Percentiles rank a stretch among this genome's conserved stretches.
Conservation (phyloP, 1,140 invertebrate genomes). For the Coptotermes formosanus region DNA sequence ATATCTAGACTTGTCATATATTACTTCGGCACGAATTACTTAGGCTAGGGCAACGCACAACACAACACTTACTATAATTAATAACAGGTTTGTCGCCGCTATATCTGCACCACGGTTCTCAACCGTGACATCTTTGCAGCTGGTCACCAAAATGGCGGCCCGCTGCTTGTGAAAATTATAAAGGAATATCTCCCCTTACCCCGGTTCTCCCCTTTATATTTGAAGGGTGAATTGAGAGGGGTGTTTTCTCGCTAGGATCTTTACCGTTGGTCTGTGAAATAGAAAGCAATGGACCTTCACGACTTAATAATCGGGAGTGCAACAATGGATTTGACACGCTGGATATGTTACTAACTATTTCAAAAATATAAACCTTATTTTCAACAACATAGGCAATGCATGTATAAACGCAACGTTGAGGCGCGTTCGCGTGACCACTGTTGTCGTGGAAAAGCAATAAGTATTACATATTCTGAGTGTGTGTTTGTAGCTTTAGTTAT, state of each 20-base stretch:
- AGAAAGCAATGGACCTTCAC: slow-evolving; percentile 24
- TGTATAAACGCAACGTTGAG: no score
- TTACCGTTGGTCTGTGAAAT: slow-evolving; percentile 28
- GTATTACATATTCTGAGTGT: no score
- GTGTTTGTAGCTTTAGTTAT: no score
- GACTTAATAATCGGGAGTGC: slow-evolving; percentile 17
- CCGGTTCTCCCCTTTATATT: background rate
- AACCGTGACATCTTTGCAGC: slow-evolving; percentile 13
- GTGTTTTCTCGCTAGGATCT: slow-evolving; percentile 22
- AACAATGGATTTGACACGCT: background rate
- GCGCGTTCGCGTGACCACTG: no score
- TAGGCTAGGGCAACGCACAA: background rate
- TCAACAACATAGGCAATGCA: no score
- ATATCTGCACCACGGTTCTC: background rate
- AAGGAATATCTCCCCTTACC: background rate
- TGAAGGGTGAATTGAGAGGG: background rate
- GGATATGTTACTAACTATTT: background rate
- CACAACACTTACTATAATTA: slow-evolving; percentile 13
- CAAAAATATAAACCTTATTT: background rate
- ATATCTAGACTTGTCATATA: background rate
- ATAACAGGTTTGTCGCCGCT: slow-evolving; percentile 13
- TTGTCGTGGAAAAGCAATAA: no score
- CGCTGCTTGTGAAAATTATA: slow-evolving; percentile 18
- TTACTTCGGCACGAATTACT: slow-evolving; percentile 14
- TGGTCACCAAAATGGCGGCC: slow-evolving; percentile 8